phyloP scores from a whole-genome alignment of 2,113 vertebrate species.

The Odocoileus virginianus region DNA sequence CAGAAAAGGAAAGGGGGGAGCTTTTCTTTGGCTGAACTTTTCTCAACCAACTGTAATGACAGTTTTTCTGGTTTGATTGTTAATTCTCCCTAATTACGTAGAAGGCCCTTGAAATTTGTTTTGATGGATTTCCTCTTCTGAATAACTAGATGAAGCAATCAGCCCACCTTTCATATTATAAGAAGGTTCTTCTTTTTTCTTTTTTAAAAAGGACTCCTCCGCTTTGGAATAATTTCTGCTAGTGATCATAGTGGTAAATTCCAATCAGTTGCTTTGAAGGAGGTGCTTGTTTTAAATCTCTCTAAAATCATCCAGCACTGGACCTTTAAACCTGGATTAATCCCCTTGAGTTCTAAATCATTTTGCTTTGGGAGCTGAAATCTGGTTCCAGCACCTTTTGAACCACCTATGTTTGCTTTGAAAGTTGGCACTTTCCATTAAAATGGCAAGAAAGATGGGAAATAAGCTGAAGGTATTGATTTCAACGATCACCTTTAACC shows the following conservation, averaged over 20 bases:
- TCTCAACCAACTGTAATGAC: neutral
- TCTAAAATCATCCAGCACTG: neutral
- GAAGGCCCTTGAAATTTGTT: conserved; percentile 36
- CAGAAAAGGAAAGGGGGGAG: neutral
- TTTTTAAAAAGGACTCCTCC: neutral
- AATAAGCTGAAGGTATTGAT: neutral
- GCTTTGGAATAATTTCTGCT: neutral
- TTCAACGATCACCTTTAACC: neutral
- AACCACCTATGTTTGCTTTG: neutral
- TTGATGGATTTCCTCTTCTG: neutral
- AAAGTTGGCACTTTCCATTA: conserved; percentile 32
- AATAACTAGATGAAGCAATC: conserved; percentile 28
- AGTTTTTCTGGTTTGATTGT: neutral
- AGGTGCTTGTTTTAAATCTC: conserved; percentile 2
- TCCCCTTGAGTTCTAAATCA: neutral
- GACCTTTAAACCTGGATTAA: neutral
- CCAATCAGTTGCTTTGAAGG: neutral
- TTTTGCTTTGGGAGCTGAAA: neutral
- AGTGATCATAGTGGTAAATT: neutral
- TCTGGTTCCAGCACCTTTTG: neutral
- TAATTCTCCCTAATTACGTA: conserved; percentile 17
- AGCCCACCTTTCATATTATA: conserved; percentile 44
- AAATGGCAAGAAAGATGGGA: neutral
- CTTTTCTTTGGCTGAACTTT: neutral
- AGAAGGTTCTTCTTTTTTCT: neutral